Percentiles rank a stretch among this genome's conserved stretches.
Evolutionary conservation across 2,888 invertebrate genomes (phyloP).

Genomic region (Silvanus unidentatus): DNA sequence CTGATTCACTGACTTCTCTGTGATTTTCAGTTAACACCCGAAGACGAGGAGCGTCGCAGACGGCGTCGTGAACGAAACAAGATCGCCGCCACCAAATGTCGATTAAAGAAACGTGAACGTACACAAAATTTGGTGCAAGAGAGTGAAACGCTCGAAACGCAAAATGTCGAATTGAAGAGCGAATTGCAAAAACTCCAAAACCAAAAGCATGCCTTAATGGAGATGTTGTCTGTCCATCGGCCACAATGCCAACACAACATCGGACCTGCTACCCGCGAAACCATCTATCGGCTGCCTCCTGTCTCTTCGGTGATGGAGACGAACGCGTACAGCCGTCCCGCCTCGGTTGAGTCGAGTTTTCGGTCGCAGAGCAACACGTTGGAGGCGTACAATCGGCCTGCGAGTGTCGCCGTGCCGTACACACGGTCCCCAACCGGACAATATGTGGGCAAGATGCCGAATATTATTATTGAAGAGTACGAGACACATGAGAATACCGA

Average conservation of each 20-base stretch:
- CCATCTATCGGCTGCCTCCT: slow-evolving; percentile 38
- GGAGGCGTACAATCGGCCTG: slow-evolving; percentile 33
- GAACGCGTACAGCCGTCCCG: slow-evolving; percentile 39
- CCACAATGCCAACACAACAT: slow-evolving; percentile 58
- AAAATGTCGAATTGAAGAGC: slow-evolving; percentile 76
- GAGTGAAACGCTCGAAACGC: slow-evolving; percentile 77
- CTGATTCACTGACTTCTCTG: background rate
- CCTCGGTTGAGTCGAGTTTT: slow-evolving; percentile 30
- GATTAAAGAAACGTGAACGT: slow-evolving; percentile 87
- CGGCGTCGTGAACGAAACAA: slow-evolving; percentile 86
- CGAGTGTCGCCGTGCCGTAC: slow-evolving; percentile 30
- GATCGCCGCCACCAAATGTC: slow-evolving; percentile 90
- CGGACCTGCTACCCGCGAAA: slow-evolving; percentile 38
- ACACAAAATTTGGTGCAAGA: slow-evolving; percentile 81
- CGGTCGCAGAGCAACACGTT: slow-evolving; percentile 23
- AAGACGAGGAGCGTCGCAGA: slow-evolving; percentile 83
- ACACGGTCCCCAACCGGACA: slow-evolving; percentile 19
- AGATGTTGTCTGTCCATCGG: slow-evolving; percentile 71
- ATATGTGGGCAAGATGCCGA: slow-evolving; percentile 25
- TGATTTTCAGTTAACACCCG: slow-evolving; percentile 68
- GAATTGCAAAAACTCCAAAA: slow-evolving; percentile 78
- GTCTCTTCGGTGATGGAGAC: slow-evolving; percentile 40
- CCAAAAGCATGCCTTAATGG: slow-evolving; percentile 69
- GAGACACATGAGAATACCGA: slow-evolving; percentile 42
- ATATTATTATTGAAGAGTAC: slow-evolving; percentile 54